Conservation (phyloP, 2,888 invertebrate genomes). For the Agrotis clavis region DNA sequence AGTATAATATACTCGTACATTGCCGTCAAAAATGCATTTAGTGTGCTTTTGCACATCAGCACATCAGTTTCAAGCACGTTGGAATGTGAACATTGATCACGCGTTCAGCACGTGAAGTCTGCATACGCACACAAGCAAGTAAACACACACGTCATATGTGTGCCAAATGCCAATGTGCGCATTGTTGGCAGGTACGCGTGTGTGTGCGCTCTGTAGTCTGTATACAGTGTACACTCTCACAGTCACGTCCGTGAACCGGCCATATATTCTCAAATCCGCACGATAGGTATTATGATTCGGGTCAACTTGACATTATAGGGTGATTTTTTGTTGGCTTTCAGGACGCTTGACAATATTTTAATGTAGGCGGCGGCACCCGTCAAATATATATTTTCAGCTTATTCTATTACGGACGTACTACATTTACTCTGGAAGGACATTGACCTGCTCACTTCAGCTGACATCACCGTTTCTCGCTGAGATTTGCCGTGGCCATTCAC, state of each 20-base stretch:
- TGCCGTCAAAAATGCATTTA: constrained; percentile 63
- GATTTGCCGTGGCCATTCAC: constrained; percentile 31
- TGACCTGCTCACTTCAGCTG: constrained; percentile 54
- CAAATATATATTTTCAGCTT: constrained; percentile 35
- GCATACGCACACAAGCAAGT: constrained; percentile 69
- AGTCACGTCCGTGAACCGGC: constrained; percentile 25
- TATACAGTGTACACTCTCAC: constrained; percentile 66
- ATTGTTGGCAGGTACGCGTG: constrained; percentile 71
- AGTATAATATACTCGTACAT: constrained; percentile 32
- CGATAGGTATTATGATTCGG: constrained; percentile 58
- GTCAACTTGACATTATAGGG: constrained; percentile 56
- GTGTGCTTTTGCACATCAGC: constrained; percentile 64
- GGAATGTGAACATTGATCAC: constrained; percentile 88
- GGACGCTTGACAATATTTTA: constrained; percentile 16
- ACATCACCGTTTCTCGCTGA: constrained; percentile 35
- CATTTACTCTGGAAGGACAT: constrained; percentile 53
- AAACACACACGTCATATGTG: constrained; percentile 66
- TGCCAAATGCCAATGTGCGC: constrained; percentile 77
- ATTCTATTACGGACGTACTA: constrained; percentile 32
- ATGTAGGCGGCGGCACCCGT: constrained; percentile 14
- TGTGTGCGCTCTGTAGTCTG: constrained; percentile 68
- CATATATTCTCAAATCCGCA: constrained; percentile 68
- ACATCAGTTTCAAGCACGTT: constrained; percentile 74
- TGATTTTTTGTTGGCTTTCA: constrained; percentile 39
- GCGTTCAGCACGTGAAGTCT: constrained; percentile 81